Conservation (phyloP, 2,797 vertebrate species). For the Sparus aurata region DNA sequence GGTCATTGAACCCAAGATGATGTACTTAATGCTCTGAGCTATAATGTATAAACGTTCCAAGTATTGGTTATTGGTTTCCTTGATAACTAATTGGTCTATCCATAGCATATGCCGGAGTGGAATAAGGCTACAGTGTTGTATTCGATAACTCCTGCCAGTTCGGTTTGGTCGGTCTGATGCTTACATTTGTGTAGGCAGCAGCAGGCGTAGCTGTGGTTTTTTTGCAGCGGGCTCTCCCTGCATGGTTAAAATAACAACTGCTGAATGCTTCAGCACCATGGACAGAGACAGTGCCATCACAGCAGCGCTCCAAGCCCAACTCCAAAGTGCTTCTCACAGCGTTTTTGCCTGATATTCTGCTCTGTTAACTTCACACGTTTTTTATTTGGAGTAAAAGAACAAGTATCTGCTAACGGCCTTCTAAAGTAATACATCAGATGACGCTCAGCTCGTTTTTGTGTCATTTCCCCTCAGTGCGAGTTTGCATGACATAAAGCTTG, state of each 20-base stretch:
- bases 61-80: too few relatives aligned
- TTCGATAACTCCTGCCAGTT: conserved; percentile 11
- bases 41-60: too few relatives aligned
- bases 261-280: conserved; percentile 61
- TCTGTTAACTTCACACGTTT: conserved; percentile 8
- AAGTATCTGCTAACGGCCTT: conserved; percentile 13
- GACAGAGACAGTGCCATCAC: conserved; percentile 37
- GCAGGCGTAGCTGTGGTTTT: conserved; percentile 8
- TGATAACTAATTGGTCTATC: too few relatives aligned
- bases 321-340: background rate
- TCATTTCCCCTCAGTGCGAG: conserved; percentile 23
- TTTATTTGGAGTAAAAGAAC: conserved; percentile 21
- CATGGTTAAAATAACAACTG: background rate
- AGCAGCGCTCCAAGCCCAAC: conserved; percentile 2
- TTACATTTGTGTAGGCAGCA: conserved; percentile 22
- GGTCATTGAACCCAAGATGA: background rate
- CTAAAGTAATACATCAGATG: conserved; percentile 28
- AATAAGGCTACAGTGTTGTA: conserved; percentile 12
- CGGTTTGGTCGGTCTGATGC: background rate
- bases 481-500: conserved; percentile 40
- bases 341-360: background rate
- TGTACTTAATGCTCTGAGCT: background rate
- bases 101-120: background rate
- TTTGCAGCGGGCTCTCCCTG: conserved; percentile 2
- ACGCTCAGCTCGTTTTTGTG: conserved; percentile 30